A percentile compares a stretch with the other conserved stretches of the same genome.
These are phyloP conservation scores for Grammatotria lemairii DNA, from an alignment of 2,113 vertebrate genomes.

Conservation along the genomic window DNA sequence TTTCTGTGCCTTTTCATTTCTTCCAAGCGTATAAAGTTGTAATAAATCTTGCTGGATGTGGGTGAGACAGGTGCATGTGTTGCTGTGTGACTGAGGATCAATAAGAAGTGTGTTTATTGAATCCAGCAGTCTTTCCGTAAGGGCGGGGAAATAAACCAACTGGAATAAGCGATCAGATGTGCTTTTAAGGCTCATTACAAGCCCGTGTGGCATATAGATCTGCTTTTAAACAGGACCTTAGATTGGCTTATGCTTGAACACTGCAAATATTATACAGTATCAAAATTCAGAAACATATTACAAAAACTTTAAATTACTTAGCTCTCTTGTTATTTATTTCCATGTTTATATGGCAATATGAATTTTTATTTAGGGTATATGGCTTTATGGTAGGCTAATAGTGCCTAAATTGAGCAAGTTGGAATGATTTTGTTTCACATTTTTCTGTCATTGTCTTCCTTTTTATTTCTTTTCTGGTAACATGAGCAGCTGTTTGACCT, in stretches of 20 bases:
- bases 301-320: not conserved
- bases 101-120: slow-evolving; percentile 63
- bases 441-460: not conserved
- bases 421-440: not conserved
- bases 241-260: not conserved
- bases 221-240: slow-evolving; percentile 14
- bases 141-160: slow-evolving; percentile 35
- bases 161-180: slow-evolving; percentile 51
- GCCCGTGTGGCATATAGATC: slow-evolving; percentile 39
- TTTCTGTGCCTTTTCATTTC: slow-evolving; percentile 2
- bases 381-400: not conserved
- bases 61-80: slow-evolving; percentile 1
- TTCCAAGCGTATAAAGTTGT: slow-evolving; percentile 22
- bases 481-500: not conserved
- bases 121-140: slow-evolving; percentile 47
- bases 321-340: not conserved
- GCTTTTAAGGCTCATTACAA: slow-evolving; percentile 59
- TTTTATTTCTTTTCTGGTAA: not conserved
- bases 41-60: slow-evolving; percentile 47
- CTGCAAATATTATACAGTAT: not conserved
- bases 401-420: not conserved
- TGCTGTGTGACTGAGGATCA: slow-evolving; percentile 42
- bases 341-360: not conserved
- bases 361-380: not conserved
- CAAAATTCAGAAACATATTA: not conserved